Evolutionary conservation across 2,113 vertebrate species (phyloP), one percentile per base, ranked within the genome.

Genomic region (Donacobius atricapilla): DNA sequence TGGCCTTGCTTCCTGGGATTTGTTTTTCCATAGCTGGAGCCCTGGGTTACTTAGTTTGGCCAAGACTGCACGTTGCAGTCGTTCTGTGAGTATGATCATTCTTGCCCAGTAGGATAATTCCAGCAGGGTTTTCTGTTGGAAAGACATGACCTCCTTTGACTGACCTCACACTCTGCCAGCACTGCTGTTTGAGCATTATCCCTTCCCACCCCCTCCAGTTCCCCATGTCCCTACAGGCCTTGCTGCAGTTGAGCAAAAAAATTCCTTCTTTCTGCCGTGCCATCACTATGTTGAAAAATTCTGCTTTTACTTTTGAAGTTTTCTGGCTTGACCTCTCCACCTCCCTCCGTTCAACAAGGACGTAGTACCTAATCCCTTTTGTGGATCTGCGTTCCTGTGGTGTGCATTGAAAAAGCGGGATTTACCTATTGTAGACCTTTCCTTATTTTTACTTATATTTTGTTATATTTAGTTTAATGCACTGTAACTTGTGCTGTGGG

Each of bases 1-100:
- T 10, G 5, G 90, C 56, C 51, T 85, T 72, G 88, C 92, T 97
- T 97, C 92, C 91, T 93, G 90, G 82, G 28, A 61, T 96, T 94
- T 96, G 89, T 97, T 96, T 91, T 95, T 92, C 93, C 82, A 35
- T 65, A 87, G 48, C 77, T 56, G 30, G 22, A 83, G 40, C 57
- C 47, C 79, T 66, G 72, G 15, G 28, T 89, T 8, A 2, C 81
- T 88, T 72, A 22, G 33, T 66, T 95, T 91, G 91, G 72, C 87
- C 13, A 45, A 95, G 94, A 61, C 72, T 57, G 69, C 27, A 8
- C 3, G 0, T 70, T 94, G 63, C 77, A 30, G 61, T 78, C 58
- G 83, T 96, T 95, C 19, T 51, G 68, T 82, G 83, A 92, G 88
- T 87, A 27, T 9, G 17, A 11, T 63, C 21, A 1, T 75, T 90